Base-by-base conservation (phyloP, 2,888 invertebrate species). In the Diogma glabrata region DNA sequence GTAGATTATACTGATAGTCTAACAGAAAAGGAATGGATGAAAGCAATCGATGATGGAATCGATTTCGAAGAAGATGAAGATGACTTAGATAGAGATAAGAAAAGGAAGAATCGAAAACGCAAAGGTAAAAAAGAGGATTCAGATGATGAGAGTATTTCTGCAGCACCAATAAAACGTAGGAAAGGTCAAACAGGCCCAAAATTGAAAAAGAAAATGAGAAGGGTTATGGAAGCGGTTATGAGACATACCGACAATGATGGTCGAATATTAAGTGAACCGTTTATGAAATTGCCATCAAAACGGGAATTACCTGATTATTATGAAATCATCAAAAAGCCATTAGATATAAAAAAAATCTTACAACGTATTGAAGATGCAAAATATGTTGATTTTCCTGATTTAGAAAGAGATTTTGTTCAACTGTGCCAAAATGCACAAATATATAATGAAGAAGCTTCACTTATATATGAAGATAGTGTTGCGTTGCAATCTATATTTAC, bases 11-110 rank as follows among this genome's bases (percentile, higher is more conserved):
- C 91, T 0, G 96, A 99, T 69, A 88, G 93, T 59, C 77, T 99
- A 49, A 95, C 95, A 0, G 99, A 99, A 66, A 94, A 93, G 66
- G 96, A 99, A 67, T 97, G 95, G 93, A 75, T 97, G 8, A 90
- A 92, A 70, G 77, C 76, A 8, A 76, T 77, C 55, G 75, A 77
- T 60, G 76, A 77, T 57, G 75, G 75, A 20, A 74, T 75, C 12
- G 76, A 75, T 55, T 78, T 75, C 50, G 77, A 77, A 19, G 80
- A 79, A 33, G 75, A 85, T 64, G 76, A 87, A 65, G 82, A 89
- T 63, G 79, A 81, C 65, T 77, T 81, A 54, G 81, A 86, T 64
- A 71, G 75, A 69, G 60, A 76, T 73, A 59, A 64, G 0, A 70
- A 67, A 52, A 64, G 66, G 64, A 75, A 87, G 64, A 80, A 88